Base-by-base conservation (phyloP, 1,140 invertebrate species). In the Meloidogyne chitwoodi region DNA sequence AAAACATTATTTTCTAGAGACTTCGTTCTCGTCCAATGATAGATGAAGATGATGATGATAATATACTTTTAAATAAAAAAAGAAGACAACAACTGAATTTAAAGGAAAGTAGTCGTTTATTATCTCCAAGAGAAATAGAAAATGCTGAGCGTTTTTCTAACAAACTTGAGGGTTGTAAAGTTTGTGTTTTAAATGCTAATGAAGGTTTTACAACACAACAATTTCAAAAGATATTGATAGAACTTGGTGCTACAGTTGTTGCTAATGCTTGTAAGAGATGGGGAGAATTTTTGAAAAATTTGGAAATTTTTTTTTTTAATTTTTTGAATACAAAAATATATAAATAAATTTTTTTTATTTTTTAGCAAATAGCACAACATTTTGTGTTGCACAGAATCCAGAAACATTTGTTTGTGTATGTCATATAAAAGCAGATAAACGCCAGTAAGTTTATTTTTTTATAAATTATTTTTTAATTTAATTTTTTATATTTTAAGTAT, bases 301-400 rank as follows among this genome's bases (percentile, higher is more conserved):
- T 69, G 5, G 6, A 31, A 31, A n/a, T n/a, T n/a, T n/a, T n/a
- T n/a, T n/a, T n/a, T 11, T 16, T 29, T 31, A 27, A 62, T 4
- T 69, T 62, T 71, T 24, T 19, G 65, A 61, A 0, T 56, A n/a
- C 19, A 34, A 3, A 34, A 34, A 10, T 34, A 4, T 3, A 34
- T 34, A 4, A 34, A 41, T 41, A 11, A 11, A 41, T 41, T 41
- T 19, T 80, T 79, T 31, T 14, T 79, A 80, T 19, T 24, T 24
- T 22, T n/a, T 74, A 80, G 79, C 24, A 24, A 48, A 44, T 29
- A 74, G n/a, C 1, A 68, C 74, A 19, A 31, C 69, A 22, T 81
- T 81, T 61, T 34, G 68, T 4, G 81, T 81, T 16, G 83, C 80
- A 27, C 62, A 81, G 81, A 75, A 83, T 48, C 27, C 65, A 26